Percentiles rank a stretch among this genome's conserved stretches.
phyloP scores from a whole-genome alignment of 2,797 vertebrate species.

The Mergus octosetaceus region DNA sequence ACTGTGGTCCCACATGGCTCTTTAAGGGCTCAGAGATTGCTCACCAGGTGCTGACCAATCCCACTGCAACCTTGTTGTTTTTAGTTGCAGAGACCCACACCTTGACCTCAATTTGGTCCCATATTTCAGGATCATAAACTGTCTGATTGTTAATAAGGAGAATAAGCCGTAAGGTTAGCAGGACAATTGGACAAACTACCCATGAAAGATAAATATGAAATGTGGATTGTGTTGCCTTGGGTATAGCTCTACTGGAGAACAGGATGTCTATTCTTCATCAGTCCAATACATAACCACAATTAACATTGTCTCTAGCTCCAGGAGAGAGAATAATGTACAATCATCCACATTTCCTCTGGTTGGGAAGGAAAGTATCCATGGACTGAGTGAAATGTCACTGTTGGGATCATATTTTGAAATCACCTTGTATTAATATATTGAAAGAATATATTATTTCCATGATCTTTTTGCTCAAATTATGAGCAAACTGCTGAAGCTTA shows the following conservation, averaged over 20 bases:
- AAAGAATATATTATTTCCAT: not conserved
- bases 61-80: too few species aligned
- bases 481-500: not conserved
- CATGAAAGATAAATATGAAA: not conserved
- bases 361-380: not conserved
- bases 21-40: too few species aligned
- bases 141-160: too few species aligned
- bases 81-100: too few species aligned
- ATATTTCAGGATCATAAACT: too few species aligned
- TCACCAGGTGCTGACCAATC: too few species aligned
- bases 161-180: too few species aligned
- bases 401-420: not conserved
- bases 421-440: not conserved
- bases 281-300: not conserved
- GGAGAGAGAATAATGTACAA: not conserved
- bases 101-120: too few species aligned
- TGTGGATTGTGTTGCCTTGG: not conserved
- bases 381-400: not conserved
- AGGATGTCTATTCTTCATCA: not conserved
- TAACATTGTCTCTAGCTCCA: not conserved
- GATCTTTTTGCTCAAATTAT: not conserved
- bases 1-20: too few species aligned
- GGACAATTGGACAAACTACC: fast-evolving
- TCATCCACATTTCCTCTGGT: not conserved
- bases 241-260: not conserved